phyloP scores from a whole-genome alignment of 2,888 invertebrate species.

The Cheilosia impressa region DNA sequence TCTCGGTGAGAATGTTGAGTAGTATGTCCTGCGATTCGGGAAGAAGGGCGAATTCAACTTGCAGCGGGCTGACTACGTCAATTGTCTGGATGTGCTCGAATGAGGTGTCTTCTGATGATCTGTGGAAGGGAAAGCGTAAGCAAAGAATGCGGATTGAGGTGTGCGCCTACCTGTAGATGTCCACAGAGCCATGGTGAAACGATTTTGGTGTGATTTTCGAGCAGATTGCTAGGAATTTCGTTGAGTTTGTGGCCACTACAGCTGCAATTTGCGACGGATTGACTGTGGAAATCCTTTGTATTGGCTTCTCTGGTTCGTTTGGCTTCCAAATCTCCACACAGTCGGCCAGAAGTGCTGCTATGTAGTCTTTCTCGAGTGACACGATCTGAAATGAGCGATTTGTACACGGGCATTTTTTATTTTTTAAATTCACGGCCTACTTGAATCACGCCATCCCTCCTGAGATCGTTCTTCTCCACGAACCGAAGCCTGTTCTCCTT shows the following conservation, averaged over 20 bases:
- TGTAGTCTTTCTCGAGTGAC: constrained; percentile 52
- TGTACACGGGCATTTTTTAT: neutral
- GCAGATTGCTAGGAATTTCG: constrained; percentile 78
- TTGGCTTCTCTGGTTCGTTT: constrained; percentile 42
- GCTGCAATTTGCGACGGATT: constrained; percentile 77
- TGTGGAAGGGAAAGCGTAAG: constrained; percentile 47
- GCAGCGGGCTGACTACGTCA: constrained; percentile 79
- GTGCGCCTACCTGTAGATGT: constrained; percentile 79
- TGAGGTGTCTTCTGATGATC: constrained; percentile 42
- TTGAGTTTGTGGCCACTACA: constrained; percentile 51
- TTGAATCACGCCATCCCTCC: constrained; percentile 76
- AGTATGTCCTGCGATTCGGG: constrained; percentile 83
- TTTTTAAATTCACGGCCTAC: constrained; percentile 41
- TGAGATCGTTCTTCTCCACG: constrained; percentile 50
- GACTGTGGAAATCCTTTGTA: constrained; percentile 71
- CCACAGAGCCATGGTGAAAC: constrained; percentile 77
- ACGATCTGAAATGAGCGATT: constrained; percentile 66
- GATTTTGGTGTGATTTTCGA: constrained; percentile 71
- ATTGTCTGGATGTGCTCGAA: constrained; percentile 82
- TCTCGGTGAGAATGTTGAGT: constrained; percentile 82
- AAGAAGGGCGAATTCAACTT: constrained; percentile 82
- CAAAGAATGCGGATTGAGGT: neutral
- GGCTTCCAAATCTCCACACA: constrained; percentile 78
- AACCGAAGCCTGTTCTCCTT: constrained; percentile 32
- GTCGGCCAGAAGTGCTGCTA: constrained; percentile 72